Percentiles rank a stretch among this genome's conserved stretches.
Evolutionary conservation across 2,113 vertebrate genomes (phyloP).

Genomic region (Uropsilus gracilis): DNA sequence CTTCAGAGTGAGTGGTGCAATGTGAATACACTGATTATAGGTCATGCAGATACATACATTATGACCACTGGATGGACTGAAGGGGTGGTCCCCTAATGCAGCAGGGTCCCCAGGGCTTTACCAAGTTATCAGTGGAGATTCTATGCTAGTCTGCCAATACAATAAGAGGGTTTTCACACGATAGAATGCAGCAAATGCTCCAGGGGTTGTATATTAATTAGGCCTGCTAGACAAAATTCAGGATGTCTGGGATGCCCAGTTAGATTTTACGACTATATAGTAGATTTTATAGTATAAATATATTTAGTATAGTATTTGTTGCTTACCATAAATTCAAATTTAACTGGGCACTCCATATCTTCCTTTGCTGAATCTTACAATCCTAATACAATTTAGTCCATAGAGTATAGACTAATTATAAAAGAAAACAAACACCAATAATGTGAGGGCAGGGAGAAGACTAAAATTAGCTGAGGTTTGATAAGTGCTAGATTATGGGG

Average conservation of each 20-base stretch:
- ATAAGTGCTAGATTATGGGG: neutral
- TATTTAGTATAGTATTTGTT: neutral
- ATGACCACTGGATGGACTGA: neutral
- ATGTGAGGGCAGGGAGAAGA: neutral
- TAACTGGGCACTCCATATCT: neutral
- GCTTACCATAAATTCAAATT: constrained; percentile 38
- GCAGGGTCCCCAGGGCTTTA: neutral
- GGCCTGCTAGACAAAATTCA: neutral
- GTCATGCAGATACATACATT: neutral
- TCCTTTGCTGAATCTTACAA: constrained; percentile 51
- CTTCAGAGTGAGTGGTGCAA: neutral
- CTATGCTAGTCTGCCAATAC: neutral
- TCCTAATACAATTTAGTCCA: neutral
- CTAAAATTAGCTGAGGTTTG: neutral
- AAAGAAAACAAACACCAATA: neutral
- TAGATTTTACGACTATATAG: neutral
- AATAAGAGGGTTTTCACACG: neutral
- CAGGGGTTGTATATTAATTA: neutral
- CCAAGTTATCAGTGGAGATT: neutral
- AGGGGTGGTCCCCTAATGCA: neutral
- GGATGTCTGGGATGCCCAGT: neutral
- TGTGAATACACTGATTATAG: neutral
- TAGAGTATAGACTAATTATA: constrained; percentile 21
- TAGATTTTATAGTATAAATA: neutral
- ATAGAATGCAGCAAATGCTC: neutral